These are phyloP conservation scores for Anoplophora glabripennis DNA, from an alignment of 1,140 invertebrate genomes.

Conservation along the genomic window DNA sequence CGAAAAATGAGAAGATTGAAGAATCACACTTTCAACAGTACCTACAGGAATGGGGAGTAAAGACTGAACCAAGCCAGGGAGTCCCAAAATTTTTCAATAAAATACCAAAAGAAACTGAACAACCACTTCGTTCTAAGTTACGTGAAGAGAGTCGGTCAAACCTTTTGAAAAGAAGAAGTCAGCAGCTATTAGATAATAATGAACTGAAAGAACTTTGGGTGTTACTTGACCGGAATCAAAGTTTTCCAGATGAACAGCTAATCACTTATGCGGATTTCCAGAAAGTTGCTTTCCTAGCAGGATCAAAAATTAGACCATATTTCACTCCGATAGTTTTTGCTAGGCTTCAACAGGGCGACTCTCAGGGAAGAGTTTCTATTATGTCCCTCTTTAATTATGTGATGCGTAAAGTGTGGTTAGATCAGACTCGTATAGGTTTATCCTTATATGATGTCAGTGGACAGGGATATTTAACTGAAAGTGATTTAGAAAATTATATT, in stretches of 20 bases:
- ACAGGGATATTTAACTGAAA: constrained; percentile 86
- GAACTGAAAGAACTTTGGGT: constrained; percentile 85
- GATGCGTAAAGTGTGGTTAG: constrained; percentile 91
- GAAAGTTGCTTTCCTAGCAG: constrained; percentile 68
- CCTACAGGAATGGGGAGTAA: constrained; percentile 58
- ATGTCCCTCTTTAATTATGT: constrained; percentile 91
- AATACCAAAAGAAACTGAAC: constrained; percentile 72
- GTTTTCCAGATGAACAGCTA: constrained; percentile 73
- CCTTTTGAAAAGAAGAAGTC: constrained; percentile 79
- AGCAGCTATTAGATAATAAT: constrained; percentile 79
- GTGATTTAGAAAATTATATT: constrained; percentile 93
- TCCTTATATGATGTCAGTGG: constrained; percentile 92
- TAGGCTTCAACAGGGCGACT: constrained; percentile 79
- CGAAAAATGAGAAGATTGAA: constrained; percentile 49
- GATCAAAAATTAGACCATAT: constrained; percentile 62
- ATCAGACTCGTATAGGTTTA: constrained; percentile 88
- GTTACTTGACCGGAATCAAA: constrained; percentile 77
- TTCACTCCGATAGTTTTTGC: constrained; percentile 84
- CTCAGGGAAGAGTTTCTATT: constrained; percentile 76
- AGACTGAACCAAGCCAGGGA: constrained; percentile 48
- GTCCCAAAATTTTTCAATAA: constrained; percentile 81
- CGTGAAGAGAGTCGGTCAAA: constrained; percentile 82
- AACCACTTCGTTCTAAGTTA: constrained; percentile 70
- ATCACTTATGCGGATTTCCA: constrained; percentile 84
- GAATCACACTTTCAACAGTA: constrained; percentile 56